Base-by-base conservation (phyloP, 2,113 vertebrate species). In the Strigops habroptila region DNA sequence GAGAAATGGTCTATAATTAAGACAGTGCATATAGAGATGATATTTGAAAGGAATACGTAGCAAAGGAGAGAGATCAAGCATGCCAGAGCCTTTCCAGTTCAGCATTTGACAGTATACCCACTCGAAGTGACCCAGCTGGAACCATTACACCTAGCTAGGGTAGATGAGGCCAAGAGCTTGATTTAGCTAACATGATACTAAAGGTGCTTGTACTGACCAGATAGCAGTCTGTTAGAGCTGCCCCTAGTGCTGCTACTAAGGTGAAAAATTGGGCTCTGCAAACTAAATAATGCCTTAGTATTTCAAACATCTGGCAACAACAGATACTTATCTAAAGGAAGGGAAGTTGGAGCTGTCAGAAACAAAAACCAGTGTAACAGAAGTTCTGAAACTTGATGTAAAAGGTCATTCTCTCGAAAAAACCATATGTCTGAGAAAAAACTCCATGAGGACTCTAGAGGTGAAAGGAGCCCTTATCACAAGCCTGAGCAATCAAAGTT, bases 1-100 rank as follows among this genome's bases (percentile, higher is more conserved):
- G 57, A 94, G 4, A 69, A 83, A 77, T 55, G 68, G 65, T 59
- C 73, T 57, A 25, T 82, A 96, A 92, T 94, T 91, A 95, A 88
- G 80, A 75, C 17, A 83, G 67, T 78, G 21, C 60, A 70, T 57
- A 75, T 4, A 65, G 79, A 78, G 65, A 43, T 62, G 55, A 35
- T 82, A 80, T 52, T 93, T 91, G 91, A 84, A 75, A 91, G 57
- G 39, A 86, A 51, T 63, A 53, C 0, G 0, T n/a, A 75, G 60
- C 23, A 49, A 88, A 67, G 74, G 46, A 75, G 23, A 39, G 73
- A 60, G 35, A 62, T 87, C 31, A 73, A 89, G 63, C 30, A 79
- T 57, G 18, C 18, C 8, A 53, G 52, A 87, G 59, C 18, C 52
- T 52, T 64, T 73, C 44, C 70, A 79, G 44, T 18, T n/a, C 25